Conservation (phyloP, 2,113 vertebrate genomes). For the Macrotis lagotis region DNA sequence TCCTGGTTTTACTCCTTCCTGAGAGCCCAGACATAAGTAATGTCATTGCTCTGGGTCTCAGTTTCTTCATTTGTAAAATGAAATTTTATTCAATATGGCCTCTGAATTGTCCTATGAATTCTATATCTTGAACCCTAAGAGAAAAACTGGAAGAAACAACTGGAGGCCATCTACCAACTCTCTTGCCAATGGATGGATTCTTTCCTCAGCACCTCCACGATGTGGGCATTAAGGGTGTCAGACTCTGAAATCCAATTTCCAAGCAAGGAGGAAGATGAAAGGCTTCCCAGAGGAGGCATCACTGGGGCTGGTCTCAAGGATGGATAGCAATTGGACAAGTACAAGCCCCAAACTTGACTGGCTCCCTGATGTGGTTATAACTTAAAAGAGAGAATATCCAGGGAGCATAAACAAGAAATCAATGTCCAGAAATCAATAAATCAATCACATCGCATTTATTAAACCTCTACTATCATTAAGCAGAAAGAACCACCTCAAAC, state of each 20-base stretch:
- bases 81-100: not conserved
- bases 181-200: not conserved
- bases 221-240: not conserved
- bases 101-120: not conserved
- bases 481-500: not conserved
- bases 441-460: not conserved
- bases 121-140: not conserved
- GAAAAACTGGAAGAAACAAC: not conserved
- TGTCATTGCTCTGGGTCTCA: not conserved
- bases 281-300: not conserved
- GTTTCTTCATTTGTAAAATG: not conserved
- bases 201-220: not conserved
- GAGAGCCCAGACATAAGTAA: not conserved
- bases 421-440: too few relatives aligned
- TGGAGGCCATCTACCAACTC: too few relatives aligned
- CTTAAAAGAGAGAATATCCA: not conserved
- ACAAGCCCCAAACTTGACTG: not conserved
- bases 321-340: not conserved
- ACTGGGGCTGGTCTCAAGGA: not conserved
- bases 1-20: not conserved
- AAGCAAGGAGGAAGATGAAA: too few relatives aligned
- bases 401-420: not conserved
- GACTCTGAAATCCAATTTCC: not conserved
- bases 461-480: not conserved
- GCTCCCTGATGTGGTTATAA: not conserved